Base-by-base conservation (phyloP, 2,797 vertebrate species). In the Hapalemur alaotrensis region DNA sequence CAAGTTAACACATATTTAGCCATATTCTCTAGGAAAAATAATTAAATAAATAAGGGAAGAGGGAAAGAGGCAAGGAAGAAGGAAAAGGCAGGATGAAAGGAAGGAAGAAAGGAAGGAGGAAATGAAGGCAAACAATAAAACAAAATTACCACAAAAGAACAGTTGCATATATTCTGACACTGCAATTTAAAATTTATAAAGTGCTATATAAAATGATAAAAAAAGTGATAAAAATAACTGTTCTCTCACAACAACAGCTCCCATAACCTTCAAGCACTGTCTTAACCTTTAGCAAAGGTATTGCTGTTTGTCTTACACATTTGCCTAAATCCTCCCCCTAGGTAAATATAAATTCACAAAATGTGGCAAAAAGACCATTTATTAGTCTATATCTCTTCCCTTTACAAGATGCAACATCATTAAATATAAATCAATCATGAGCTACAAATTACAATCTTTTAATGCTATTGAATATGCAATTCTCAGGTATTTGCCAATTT, bases 381-480 rank as follows among this genome's bases (percentile, higher is more conserved):
- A 61, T 48, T 43, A 50, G 30, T 76, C 35, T 95, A 0, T 52
- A 48, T 57, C 25, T 43, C 30, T 76, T 95, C 17, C 41, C 14
- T 72, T 76, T 89, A 70, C 18, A 75, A 15, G 10, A 43, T 2
- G 48, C 41, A 70, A 30, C 65, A 80, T 57, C 54, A 59, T 63
- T 93, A 88, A 86, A 52, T 72, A n/a, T 30, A 89, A 91, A 52
- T 1, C 38, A 65, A 23, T 23, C 10, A 75, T 30, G 4, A 79
- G 4, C 59, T 81, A 83, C 50, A 88, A 87, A 63, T 87, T 73
- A 5, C 7, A 95, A 65, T 91, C 17, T 85, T 54, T 89, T 92
- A 85, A 61, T 4, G n/a, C 32, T 18, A 43, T 4, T 52, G 4
- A 72, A 81, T 22, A 38, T 22, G 1, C 1, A 84, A 15, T 95